Percentiles rank a stretch among this genome's conserved stretches.
Evolutionary conservation across 1,140 invertebrate genomes (phyloP).

Genomic region (Nasonia longicornis): DNA sequence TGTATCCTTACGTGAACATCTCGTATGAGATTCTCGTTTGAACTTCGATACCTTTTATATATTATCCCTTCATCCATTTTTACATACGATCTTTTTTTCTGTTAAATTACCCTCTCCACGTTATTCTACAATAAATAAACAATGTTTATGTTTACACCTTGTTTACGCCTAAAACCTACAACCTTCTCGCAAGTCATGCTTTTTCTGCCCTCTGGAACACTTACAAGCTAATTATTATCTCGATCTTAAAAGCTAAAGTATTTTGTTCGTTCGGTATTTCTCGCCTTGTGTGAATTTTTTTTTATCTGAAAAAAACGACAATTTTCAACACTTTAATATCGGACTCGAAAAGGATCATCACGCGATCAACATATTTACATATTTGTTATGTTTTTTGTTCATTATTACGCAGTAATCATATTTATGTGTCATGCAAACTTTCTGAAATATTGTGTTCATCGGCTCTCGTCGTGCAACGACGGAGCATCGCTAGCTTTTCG

Average conservation of each 20-base stretch:
- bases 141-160: conserved; percentile 38
- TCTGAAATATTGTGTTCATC: not conserved
- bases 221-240: conserved; percentile 69
- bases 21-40: conserved; percentile 23
- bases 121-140: conserved; percentile 35
- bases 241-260: conserved; percentile 54
- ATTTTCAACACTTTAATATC: not conserved
- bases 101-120: conserved; percentile 1
- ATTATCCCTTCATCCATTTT: not conserved
- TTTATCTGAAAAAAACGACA: not conserved
- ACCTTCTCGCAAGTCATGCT: conserved; percentile 14
- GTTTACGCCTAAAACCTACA: conserved; percentile 32
- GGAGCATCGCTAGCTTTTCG: not conserved
- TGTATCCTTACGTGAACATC: conserved; percentile 22
- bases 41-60: conserved; percentile 5
- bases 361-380: conserved; percentile 28
- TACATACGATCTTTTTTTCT: not conserved
- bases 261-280: conserved; percentile 36
- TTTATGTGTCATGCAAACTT: not conserved
- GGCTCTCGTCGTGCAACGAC: not conserved
- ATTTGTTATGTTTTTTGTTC: not conserved
- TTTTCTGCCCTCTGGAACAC: conserved; percentile 50
- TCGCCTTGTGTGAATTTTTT: conserved; percentile 34
- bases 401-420: conserved; percentile 8
- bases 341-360: conserved; percentile 5